Conservation (phyloP, 1,140 invertebrate genomes). For the Bombus superbus region DNA sequence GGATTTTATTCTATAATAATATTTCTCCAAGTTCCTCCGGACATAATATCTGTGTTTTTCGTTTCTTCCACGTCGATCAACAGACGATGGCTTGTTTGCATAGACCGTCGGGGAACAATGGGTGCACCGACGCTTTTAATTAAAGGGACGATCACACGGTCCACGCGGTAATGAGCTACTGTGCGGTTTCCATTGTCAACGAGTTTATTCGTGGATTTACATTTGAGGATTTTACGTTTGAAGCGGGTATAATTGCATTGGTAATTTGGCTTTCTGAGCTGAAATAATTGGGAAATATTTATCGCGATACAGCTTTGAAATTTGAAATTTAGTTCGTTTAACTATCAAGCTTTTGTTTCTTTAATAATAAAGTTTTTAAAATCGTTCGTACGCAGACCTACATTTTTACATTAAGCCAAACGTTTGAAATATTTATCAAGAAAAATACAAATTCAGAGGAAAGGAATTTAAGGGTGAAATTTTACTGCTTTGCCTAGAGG, state of each 20-base stretch:
- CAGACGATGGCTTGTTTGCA: background rate
- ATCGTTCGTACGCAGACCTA: too few species aligned
- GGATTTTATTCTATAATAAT: too few species aligned
- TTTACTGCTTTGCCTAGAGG: too few species aligned
- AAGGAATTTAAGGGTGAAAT: too few species aligned
- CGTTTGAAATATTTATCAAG: too few species aligned
- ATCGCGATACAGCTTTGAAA: too few species aligned
- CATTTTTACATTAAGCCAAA: too few species aligned
- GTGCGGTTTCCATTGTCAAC: background rate
- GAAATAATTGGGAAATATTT: background rate
- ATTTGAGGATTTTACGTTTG: background rate
- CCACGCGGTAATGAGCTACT: background rate
- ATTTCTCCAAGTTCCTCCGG: too few species aligned
- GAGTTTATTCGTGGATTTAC: background rate
- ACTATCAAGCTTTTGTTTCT: too few species aligned
- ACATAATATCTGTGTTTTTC: background rate
- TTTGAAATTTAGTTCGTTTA: too few species aligned
- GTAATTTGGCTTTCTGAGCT: background rate
- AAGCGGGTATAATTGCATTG: background rate
- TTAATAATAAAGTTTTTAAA: too few species aligned
- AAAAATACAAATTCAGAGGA: too few species aligned
- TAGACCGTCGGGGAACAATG: background rate
- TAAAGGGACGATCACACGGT: slow-evolving; percentile 7
- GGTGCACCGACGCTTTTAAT: background rate
- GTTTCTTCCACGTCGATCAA: slow-evolving; percentile 23